Percentiles rank a stretch among this genome's conserved stretches.
Evolutionary conservation across 1,140 invertebrate species (phyloP).

Genomic region (Papilio dardanus): DNA sequence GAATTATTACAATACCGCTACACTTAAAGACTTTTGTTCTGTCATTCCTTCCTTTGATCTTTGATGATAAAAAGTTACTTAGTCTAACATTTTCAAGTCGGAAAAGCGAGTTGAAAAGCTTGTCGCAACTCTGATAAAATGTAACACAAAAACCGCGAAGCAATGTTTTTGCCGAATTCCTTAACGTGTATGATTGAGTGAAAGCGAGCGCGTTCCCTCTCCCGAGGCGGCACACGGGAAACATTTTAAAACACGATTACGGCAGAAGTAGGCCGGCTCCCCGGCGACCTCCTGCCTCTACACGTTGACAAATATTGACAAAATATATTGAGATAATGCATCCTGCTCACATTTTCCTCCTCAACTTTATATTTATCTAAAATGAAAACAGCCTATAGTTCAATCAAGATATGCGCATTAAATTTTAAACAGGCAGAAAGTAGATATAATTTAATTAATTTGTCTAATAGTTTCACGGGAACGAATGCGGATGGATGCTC

Average conservation of each 20-base stretch:
- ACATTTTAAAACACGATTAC: constrained; percentile 13
- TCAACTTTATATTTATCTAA: background rate
- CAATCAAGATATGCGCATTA: background rate
- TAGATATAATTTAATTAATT: background rate
- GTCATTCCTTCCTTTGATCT: background rate
- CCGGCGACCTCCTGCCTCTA: background rate
- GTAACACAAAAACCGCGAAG: background rate
- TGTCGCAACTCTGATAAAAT: background rate
- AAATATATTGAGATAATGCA: constrained; percentile 7
- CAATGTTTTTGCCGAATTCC: background rate
- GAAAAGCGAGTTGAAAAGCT: background rate
- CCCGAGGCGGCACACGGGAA: background rate
- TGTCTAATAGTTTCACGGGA: background rate
- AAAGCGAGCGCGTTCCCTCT: background rate
- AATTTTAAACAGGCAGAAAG: background rate
- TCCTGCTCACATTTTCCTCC: background rate
- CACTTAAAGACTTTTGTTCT: background rate
- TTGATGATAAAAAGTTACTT: background rate
- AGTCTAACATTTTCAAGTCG: background rate
- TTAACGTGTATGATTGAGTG: constrained; percentile 2
- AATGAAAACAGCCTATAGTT: background rate
- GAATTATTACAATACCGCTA: background rate
- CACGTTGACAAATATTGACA: background rate
- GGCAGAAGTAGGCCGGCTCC: background rate
- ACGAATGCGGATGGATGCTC: background rate